Evolutionary conservation across 2,113 vertebrate genomes (phyloP).

Genomic region (Pterophyllum scalare): DNA sequence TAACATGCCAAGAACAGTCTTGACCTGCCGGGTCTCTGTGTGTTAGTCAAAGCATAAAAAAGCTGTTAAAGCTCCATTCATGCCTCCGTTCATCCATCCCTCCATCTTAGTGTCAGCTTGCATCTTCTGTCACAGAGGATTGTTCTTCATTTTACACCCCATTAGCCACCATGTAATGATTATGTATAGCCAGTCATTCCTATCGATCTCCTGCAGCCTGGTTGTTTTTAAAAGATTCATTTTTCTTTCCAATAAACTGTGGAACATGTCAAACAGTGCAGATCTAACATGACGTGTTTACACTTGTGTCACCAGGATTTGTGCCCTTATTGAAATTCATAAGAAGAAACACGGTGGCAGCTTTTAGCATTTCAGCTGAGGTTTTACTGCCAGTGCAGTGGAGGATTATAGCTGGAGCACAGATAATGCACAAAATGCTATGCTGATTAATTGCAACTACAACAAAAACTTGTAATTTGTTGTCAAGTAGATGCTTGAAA

Average conservation of each 20-base stretch:
- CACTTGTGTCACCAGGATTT: background rate
- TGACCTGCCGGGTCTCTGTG: background rate
- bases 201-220: slow-evolving; percentile 28
- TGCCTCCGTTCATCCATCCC: background rate
- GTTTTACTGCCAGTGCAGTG: background rate
- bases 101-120: background rate
- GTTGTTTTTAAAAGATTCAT: slow-evolving; percentile 1
- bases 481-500: slow-evolving; percentile 5
- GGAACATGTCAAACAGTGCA: background rate
- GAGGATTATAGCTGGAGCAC: background rate
- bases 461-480: background rate
- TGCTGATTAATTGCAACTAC: background rate
- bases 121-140: slow-evolving; percentile 27
- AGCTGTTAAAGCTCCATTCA: background rate
- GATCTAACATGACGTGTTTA: background rate
- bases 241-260: background rate
- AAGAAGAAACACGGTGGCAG: background rate
- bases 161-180: slow-evolving; percentile 52
- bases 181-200: slow-evolving; percentile 26
- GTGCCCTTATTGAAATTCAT: background rate
- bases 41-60: background rate
- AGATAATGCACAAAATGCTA: background rate
- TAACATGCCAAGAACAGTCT: background rate
- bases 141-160: slow-evolving; percentile 51
- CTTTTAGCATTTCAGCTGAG: background rate